Conservation (phyloP, 2,888 invertebrate species). For the Polydrusus pterygomalis region DNA sequence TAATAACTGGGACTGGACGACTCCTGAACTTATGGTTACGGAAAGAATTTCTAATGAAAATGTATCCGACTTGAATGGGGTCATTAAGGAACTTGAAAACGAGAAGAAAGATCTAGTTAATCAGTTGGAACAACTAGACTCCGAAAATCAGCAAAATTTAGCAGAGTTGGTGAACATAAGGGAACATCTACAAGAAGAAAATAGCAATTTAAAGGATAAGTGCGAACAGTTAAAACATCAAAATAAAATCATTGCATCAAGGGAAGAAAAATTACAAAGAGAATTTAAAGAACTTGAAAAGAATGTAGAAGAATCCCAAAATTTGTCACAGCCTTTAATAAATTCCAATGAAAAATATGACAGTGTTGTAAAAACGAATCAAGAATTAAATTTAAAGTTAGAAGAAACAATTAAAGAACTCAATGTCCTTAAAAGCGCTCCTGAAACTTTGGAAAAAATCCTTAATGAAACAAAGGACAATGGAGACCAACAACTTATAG, state of each 20-base stretch:
- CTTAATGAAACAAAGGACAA: slow-evolving; percentile 63
- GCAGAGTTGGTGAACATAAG: slow-evolving; percentile 67
- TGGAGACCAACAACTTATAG: slow-evolving; percentile 64
- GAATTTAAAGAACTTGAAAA: slow-evolving; percentile 71
- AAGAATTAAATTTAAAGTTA: slow-evolving; percentile 59
- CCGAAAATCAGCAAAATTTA: slow-evolving; percentile 69
- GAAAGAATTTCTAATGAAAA: slow-evolving; percentile 53
- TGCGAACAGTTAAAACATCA: slow-evolving; percentile 75
- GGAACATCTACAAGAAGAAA: slow-evolving; percentile 68
- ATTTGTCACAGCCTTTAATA: not conserved
- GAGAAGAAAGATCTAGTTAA: slow-evolving; percentile 66
- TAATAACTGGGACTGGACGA: slow-evolving; percentile 62
- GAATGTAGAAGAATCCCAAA: not conserved
- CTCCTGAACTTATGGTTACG: slow-evolving; percentile 32
- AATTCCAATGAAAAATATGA: slow-evolving; percentile 50
- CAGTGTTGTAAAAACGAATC: slow-evolving; percentile 57
- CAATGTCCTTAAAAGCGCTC: slow-evolving; percentile 60
- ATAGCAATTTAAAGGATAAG: slow-evolving; percentile 71
- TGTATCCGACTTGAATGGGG: slow-evolving; percentile 64
- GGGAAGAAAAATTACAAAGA: slow-evolving; percentile 71
- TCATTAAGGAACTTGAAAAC: slow-evolving; percentile 64
- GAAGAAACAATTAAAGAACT: slow-evolving; percentile 65
- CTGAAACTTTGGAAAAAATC: slow-evolving; percentile 59
- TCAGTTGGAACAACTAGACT: slow-evolving; percentile 69
- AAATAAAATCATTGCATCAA: slow-evolving; percentile 73